Base-by-base conservation (phyloP, 2,113 vertebrate species). In the Catagonus wagneri region DNA sequence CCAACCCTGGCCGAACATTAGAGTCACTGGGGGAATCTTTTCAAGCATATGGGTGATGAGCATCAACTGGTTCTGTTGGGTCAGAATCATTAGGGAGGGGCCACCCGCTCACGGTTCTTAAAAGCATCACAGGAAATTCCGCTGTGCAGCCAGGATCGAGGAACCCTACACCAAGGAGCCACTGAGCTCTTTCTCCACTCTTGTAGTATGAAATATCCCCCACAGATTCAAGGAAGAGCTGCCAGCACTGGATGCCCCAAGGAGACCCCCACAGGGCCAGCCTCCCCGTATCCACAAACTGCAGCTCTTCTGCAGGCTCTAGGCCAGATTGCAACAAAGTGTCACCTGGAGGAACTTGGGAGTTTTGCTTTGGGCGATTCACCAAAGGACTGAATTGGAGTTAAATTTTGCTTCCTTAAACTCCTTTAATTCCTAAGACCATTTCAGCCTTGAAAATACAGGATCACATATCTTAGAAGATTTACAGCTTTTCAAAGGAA, bases 401-500 rank as follows among this genome's bases (percentile, higher is more conserved):
- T 72, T 15, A 79, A 89, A 95, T 94, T 69, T 95, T 80, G 50
- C 79, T 96, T 79, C 39, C 34, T 75, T 16, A 25, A 85, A 72
- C 69, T 93, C 29, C 65, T 32, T 27, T 60, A 52, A 76, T 93
- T 78, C 23, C 29, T 22, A 93, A 94, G 36, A 19, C 60, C 89
- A 52, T 91, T 96, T 93, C 90, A 93, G 78, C 44, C 96, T 96
- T 96, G 78, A 91, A 92, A 79, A 75, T 4, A 3, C 1, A 78
- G 2, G 6, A 11, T 32, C 90, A 71, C 16, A 14, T 93, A 71
- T 76, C 81, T 83, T 39, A 85, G 93, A 94, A 97, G 92, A 94
- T 84, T 90, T 89, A 95, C 87, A 93, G 39, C 44, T 88, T 97
- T 97, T 94, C 93, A 71, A 63, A 76, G 87, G 92, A 96, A 71